phyloP scores from a whole-genome alignment of 2,113 vertebrate species.

The Paracanthobrama guichenoti region DNA sequence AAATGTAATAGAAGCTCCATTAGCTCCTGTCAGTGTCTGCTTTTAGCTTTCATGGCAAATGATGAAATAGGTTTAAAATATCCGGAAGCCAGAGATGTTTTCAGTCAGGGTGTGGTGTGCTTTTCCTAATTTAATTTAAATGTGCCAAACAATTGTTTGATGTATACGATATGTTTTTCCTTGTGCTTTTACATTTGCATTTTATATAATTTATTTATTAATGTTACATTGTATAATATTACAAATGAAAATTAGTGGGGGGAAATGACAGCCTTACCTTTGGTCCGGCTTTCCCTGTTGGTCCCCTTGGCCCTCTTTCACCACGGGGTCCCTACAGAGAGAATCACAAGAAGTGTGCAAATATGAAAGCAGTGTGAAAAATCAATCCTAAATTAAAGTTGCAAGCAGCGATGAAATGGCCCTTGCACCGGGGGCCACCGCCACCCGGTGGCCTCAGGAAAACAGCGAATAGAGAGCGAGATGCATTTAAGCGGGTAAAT shows the following conservation, averaged over 20 bases:
- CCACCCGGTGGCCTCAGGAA: no score
- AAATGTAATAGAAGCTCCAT: neutral
- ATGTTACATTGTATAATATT: no score
- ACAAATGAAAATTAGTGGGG: neutral
- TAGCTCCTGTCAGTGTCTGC: neutral
- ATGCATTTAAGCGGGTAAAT: no score
- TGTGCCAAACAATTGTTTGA: neutral
- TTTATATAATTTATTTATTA: neutral
- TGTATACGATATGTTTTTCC: neutral
- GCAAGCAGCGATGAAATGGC: no score
- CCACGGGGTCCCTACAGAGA: conserved; percentile 89
- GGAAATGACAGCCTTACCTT: conserved; percentile 77
- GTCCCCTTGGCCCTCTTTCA: conserved; percentile 92
- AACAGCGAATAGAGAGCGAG: no score
- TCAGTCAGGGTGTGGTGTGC: neutral
- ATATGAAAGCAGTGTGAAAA: neutral
- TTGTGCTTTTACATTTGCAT: neutral
- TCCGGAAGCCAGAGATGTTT: neutral
- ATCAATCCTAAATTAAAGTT: conserved; percentile 1
- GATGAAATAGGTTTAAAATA: conserved; percentile 4
- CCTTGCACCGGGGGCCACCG: no score
- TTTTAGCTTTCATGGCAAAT: neutral
- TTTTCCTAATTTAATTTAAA: conserved; percentile 1
- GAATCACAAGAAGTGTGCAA: neutral
- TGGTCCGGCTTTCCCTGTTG: conserved; percentile 94